Evolutionary conservation across 1,140 invertebrate species (phyloP), one percentile per base, ranked within the genome.

Genomic region (Dinoponera quadriceps): DNA sequence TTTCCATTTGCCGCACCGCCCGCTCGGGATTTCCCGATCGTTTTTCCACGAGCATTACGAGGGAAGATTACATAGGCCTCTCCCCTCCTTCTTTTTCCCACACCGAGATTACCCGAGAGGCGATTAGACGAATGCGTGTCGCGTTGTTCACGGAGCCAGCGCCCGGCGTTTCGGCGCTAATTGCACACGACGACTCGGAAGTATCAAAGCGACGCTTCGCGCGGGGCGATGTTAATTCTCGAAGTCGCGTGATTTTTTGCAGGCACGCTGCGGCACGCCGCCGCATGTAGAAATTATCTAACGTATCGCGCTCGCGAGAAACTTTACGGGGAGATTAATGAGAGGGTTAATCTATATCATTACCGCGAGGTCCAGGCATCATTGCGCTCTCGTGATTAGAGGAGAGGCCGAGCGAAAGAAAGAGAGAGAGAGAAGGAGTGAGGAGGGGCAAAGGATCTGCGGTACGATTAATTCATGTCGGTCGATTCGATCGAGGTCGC

Each of bases 401-500:
- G 48, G 13, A 29, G 20, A 3, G 38, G 38, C 38, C 38, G 38
- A 44, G 38, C 38, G 38, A 33, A 9, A 3, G 38, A 44, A 9
- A 44, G 38, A 44, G 7, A 44, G 38, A 44, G 22, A 14, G 2
- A 18, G 71, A 16, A 27, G 16, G 20, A 54, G 25, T 5, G 48
- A 66, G 60, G 20, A 22, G 33, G 5, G 49, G 49, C 5, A 2
- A 7, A 59, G 75, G 54, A 80, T 80, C 75, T 80, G 65, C 65
- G 51, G 33, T 80, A 71, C 75, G 51, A 80, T 80, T 80, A 80
- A 80, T 80, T 57, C 75, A 80, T 80, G 75, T 71, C 75, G 75
- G 75, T 80, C 75, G 75, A 80, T 80, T 57, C 51, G 75, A 80
- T 80, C 75, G 65, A 80, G 65, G 51, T 71, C 75, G 75, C 75